Evolutionary conservation across 2,888 invertebrate species (phyloP).

Genomic region (Celastrina argiolus): DNA sequence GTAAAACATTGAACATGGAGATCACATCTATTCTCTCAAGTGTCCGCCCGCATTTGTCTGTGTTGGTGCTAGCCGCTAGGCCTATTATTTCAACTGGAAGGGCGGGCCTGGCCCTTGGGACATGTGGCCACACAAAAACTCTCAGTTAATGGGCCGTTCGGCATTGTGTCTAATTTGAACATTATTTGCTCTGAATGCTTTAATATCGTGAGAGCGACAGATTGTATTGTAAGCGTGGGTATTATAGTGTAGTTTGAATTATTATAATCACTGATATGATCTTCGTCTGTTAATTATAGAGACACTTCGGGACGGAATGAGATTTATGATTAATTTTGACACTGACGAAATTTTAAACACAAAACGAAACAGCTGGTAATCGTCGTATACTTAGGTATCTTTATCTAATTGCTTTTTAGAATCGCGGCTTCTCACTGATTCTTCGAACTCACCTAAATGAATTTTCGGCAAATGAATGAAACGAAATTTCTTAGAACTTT

Average conservation of each 20-base stretch:
- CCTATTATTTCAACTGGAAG: slow-evolving; percentile 30
- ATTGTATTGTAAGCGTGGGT: slow-evolving; percentile 13
- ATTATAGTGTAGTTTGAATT: slow-evolving; percentile 6
- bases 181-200: slow-evolving; percentile 11
- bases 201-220: background rate
- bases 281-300: background rate
- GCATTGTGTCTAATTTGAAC: slow-evolving; percentile 19
- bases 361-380: background rate
- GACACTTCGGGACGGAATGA: background rate
- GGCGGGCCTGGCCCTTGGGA: slow-evolving; percentile 28
- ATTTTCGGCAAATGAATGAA: background rate
- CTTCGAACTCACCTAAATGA: background rate
- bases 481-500: background rate
- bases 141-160: slow-evolving; percentile 22
- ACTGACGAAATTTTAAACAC: background rate
- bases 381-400: background rate
- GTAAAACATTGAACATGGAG: background rate
- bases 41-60: slow-evolving; percentile 57
- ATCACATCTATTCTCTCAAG: slow-evolving; percentile 23
- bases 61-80: background rate
- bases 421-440: background rate
- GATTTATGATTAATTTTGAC: background rate
- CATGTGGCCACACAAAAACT: slow-evolving; percentile 32
- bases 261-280: background rate
- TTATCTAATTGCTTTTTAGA: background rate